A percentile compares a stretch with the other conserved stretches of the same genome.
Evolutionary conservation across 2,113 vertebrate genomes (phyloP).

Genomic region (Aythya baeri): DNA sequence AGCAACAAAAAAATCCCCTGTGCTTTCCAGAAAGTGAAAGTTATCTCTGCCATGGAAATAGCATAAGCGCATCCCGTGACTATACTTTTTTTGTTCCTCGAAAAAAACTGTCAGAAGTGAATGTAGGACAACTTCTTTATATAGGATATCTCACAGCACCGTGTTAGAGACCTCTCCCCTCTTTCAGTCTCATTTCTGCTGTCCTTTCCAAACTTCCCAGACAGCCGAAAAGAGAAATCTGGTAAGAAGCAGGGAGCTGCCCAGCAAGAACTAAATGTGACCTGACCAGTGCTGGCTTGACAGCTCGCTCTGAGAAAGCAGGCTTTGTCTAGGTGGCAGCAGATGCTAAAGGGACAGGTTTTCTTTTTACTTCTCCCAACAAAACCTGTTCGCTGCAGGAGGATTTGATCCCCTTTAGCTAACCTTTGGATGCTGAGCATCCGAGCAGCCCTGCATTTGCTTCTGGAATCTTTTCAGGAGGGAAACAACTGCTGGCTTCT

Average conservation of each 20-base stretch:
- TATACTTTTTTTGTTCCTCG: not conserved
- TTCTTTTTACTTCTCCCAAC: not conserved
- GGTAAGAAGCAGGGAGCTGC: not conserved
- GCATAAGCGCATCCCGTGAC: not conserved
- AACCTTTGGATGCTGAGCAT: not conserved
- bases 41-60: not conserved
- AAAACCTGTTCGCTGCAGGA: not conserved
- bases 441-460: not conserved
- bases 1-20: not conserved
- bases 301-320: not conserved
- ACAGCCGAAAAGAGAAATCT: not conserved
- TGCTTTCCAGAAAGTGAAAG: not conserved
- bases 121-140: not conserved
- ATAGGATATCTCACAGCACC: not conserved
- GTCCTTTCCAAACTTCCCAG: not conserved
- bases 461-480: not conserved
- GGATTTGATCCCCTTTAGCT: rapidly evolving
- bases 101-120: not conserved
- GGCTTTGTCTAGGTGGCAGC: not conserved
- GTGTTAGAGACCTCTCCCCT: rapidly evolving
- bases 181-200: not conserved
- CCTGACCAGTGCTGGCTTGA: not conserved
- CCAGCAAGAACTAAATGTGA: not conserved
- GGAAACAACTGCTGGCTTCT: not conserved
- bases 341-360: not conserved